Evolutionary conservation across 2,113 vertebrate species (phyloP), one percentile per base, ranked within the genome.

Genomic region (Gracilinanus agilis): DNA sequence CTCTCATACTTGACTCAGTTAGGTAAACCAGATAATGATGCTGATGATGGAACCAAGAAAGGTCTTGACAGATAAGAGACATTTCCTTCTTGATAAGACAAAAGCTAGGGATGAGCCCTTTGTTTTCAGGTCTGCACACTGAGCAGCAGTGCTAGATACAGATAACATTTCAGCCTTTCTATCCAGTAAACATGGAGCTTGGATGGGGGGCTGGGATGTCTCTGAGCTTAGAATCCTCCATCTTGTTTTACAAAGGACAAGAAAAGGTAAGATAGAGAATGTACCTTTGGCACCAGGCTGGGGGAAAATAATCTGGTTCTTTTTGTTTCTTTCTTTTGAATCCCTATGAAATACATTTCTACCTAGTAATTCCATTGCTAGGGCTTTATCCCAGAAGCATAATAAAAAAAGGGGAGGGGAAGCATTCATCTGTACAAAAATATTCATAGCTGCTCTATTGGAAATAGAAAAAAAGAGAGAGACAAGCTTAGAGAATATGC

Each of bases 291-390:
- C 4, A 25, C 40, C 93, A 40, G 44, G 34, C 24, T 5, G 16
- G 2, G 34, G 34, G 1, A 91, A 88, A 24, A 92, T 34, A 40
- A 54, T 54, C 44, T 67, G 3, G 6, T 90, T 94, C 93, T 55
- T 75, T 91, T 90, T 90, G 54, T 53, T 92, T 92, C 83, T 88
- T 90, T 67, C 40, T 44, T 5, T 0, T 12, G 21, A 88, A 49
- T 91, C 1, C 27, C 24, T 24, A 23, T 44, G 55, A 49, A 90
- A 89, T 58, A 93, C 25, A 44, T 88, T 90, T 56, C 40, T 34
- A 90, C 95, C 95, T 91, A 54, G 34, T 34, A 92, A n/a, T 58
- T 96, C n/a, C 13, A n/a, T 75, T 75, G 4, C 61, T n/a, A 75
- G 61, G 34, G 16, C 27, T 67, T 67, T 67, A 34, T 67, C 29